Base-by-base conservation (phyloP, 1,140 invertebrate genomes). In the Penaeus japonicus region DNA sequence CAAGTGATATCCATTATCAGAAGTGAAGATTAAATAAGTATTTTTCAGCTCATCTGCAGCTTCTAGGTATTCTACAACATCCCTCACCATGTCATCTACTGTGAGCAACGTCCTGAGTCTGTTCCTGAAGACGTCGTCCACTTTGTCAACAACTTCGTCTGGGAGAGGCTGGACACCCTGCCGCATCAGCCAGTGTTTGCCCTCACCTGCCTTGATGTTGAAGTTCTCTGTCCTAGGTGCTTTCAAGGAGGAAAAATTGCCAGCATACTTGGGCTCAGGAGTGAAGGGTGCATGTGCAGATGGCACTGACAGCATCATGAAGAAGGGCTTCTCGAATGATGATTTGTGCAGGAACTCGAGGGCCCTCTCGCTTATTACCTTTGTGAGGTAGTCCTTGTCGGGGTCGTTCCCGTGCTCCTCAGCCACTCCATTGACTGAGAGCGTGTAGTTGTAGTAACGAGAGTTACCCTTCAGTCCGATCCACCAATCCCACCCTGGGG, bases 1-100 rank as follows among this genome's bases (percentile, higher is more conserved):
- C 91, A 97, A 93, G 93, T 98, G 97, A 93, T 95, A 98, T 78
- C 97, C 97, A 93, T 98, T 97, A 92, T 98, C 97, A 0, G 97
- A 97, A 0, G 96, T 96, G 91, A 96, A 97, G 75, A 98, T 95
- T 0, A 98, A 92, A 91, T 96, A 97, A 4, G 97, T 98, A 90
- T 96, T 94, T 7, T 96, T 92, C 10, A 97, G 91, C 2, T 82
- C 55, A 5, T 22, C 93, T 92, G 4, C 92, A 89, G 65, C 94
- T 92, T 62, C 97, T 92, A 32, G 93, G 91, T 2, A 93, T 22
- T 84, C 35, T 20, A 97, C 91, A 10, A 98, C 92, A 84, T 93
- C 93, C 20, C 94, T 93, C 1, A 98, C 95, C 93, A 98, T 93
- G 90, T 98, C 97, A 92, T 98, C 97, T 3, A 98, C 96, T 20